Conservation (phyloP, 2,888 invertebrate genomes). For the Aspidiotus destructor region DNA sequence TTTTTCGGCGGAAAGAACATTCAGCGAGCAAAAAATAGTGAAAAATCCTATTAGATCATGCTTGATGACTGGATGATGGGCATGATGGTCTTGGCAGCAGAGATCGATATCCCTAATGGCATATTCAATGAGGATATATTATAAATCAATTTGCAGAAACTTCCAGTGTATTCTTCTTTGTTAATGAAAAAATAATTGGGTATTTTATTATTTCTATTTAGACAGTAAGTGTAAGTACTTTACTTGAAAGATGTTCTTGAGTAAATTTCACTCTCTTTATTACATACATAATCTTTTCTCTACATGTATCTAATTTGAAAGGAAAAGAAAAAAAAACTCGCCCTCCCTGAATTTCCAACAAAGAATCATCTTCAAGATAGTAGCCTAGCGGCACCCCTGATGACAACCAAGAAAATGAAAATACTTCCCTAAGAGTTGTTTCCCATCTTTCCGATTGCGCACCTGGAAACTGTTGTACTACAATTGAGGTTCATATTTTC, state of each 20-base stretch:
- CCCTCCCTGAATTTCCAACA: neutral
- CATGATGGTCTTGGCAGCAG: neutral
- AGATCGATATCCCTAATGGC: neutral
- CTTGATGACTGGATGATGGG: neutral
- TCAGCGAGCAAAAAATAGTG: neutral
- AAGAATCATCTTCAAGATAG: neutral
- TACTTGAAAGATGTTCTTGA: no score
- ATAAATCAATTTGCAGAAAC: neutral
- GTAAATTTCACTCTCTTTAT: no score
- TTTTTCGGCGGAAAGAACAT: neutral
- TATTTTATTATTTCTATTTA: neutral
- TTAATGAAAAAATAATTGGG: neutral
- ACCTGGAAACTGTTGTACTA: no score
- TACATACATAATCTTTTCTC: no score
- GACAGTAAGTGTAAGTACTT: no score
- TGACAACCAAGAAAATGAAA: no score
- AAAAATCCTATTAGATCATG: neutral
- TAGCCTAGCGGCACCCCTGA: neutral
- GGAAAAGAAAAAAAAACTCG: neutral
- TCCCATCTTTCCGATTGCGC: no score
- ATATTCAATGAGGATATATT: no score
- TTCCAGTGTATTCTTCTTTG: neutral
- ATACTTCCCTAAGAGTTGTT: no score
- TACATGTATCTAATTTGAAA: neutral
- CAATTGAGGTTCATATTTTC: no score